These are phyloP conservation scores for Pseudochaenichthys georgianus DNA, from an alignment of 2,797 vertebrate genomes.

Conservation along the genomic window DNA sequence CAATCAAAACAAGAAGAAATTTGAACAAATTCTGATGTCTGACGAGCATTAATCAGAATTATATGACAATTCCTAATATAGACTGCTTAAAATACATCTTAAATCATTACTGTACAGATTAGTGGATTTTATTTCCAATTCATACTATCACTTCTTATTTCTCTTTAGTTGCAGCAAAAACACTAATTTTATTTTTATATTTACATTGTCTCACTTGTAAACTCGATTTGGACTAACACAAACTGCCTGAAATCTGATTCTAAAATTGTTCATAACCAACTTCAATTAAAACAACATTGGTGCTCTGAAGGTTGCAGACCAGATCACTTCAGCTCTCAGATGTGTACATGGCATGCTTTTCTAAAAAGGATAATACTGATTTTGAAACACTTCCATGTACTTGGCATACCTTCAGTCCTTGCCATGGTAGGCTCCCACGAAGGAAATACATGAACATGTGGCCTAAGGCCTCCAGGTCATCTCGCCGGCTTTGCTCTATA, in stretches of 20 bases:
- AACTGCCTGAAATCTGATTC: not conserved
- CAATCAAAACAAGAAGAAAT: slow-evolving; percentile 15
- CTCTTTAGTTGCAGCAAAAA: not conserved
- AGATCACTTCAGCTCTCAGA: not conserved
- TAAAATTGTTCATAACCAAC: not conserved
- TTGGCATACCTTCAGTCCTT: slow-evolving; percentile 93
- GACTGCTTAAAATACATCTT: not conserved
- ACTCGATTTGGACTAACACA: not conserved
- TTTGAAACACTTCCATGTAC: not conserved
- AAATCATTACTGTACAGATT: not conserved
- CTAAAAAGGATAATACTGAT: not conserved
- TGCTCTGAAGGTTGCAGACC: not conserved
- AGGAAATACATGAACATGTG: slow-evolving; percentile 99
- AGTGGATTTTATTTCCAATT: not conserved
- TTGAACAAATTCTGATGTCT: not conserved
- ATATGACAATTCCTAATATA: not conserved
- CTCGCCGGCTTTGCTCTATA: slow-evolving; percentile 97
- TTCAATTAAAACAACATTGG: slow-evolving; percentile 1
- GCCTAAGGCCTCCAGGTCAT: slow-evolving; percentile 98
- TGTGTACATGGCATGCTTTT: not conserved
- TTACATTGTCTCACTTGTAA: not conserved
- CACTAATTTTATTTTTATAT: not conserved
- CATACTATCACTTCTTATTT: not conserved
- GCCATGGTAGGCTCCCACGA: slow-evolving; percentile 98
- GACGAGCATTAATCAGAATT: not conserved